Evolutionary conservation across 2,797 vertebrate species (phyloP).

Genomic region (Oceanodroma leucorhoa): DNA sequence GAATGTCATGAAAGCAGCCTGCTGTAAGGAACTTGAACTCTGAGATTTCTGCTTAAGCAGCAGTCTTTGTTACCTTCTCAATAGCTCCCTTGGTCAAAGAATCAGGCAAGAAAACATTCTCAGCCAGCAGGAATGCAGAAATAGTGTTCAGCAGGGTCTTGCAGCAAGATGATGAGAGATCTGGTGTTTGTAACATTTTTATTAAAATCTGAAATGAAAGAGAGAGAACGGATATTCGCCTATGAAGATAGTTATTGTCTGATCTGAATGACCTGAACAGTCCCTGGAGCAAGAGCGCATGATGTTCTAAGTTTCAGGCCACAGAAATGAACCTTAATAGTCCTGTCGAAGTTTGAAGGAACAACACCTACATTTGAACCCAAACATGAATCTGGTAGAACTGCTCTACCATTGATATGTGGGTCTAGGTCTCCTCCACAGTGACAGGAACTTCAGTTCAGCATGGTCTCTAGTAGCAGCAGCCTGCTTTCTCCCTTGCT

Average conservation of each 20-base stretch:
- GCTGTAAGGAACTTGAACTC: neutral
- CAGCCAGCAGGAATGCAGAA: conserved; percentile 85
- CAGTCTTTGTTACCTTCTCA: conserved; percentile 80
- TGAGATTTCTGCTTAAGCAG: neutral
- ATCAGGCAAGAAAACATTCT: conserved; percentile 82
- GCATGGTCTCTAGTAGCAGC: neutral
- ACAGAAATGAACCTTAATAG: neutral
- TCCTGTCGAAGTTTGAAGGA: neutral
- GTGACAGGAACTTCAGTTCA: neutral
- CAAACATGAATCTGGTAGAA: neutral
- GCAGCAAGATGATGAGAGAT: conserved; percentile 79
- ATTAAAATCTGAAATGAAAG: conserved; percentile 78
- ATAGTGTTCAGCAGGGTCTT: conserved; percentile 82
- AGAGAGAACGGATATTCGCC: neutral
- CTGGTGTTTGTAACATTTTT: conserved; percentile 72
- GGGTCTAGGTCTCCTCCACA: neutral
- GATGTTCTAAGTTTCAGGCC: neutral
- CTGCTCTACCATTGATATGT: neutral
- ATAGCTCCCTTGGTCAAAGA: conserved; percentile 78
- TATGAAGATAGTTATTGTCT: neutral
- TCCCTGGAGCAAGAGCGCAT: neutral
- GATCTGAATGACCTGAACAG: neutral
- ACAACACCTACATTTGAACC: neutral
- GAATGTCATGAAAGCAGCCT: neutral
- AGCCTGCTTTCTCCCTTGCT: neutral